These are phyloP conservation scores for Stenolophus ochropezus DNA, from an alignment of 2,888 invertebrate species.

Conservation along the genomic window DNA sequence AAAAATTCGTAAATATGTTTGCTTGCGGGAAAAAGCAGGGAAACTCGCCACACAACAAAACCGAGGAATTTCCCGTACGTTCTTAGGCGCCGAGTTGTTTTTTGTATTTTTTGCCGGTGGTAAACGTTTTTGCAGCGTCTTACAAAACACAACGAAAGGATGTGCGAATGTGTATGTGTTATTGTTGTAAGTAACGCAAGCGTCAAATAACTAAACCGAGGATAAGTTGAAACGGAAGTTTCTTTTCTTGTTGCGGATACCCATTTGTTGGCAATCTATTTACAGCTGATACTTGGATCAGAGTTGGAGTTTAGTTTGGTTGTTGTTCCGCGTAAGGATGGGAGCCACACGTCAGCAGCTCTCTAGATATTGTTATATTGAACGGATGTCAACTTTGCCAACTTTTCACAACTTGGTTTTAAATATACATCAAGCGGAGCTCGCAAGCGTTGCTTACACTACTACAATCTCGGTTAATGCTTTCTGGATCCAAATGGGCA, in stretches of 20 bases:
- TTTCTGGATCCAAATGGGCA: no score
- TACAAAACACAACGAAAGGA: conserved; percentile 21
- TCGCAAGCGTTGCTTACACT: not conserved
- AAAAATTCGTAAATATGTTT: conserved; percentile 37
- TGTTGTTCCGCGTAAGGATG: conserved; percentile 41
- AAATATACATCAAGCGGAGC: conserved; percentile 12
- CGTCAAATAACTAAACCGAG: conserved; percentile 57
- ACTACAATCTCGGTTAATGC: no score
- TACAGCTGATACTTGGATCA: conserved; percentile 60
- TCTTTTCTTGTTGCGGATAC: conserved; percentile 51
- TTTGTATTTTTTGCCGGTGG: conserved; percentile 27
- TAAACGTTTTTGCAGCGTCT: conserved; percentile 17
- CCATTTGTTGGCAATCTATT: conserved; percentile 60
- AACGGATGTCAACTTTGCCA: conserved; percentile 49
- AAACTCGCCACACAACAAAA: conserved; percentile 4
- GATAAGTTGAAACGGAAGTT: conserved; percentile 57
- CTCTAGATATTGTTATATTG: conserved; percentile 54
- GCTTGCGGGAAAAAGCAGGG: not conserved
- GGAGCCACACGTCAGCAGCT: conserved; percentile 9
- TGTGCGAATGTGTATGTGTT: conserved; percentile 33
- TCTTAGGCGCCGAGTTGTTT: conserved; percentile 27
- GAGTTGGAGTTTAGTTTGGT: conserved; percentile 58
- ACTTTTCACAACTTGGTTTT: conserved; percentile 41
- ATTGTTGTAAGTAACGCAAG: conserved; percentile 53
- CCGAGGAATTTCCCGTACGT: conserved; percentile 18